phyloP scores from a whole-genome alignment of 1,140 invertebrate species.

The Venturia canescens region DNA sequence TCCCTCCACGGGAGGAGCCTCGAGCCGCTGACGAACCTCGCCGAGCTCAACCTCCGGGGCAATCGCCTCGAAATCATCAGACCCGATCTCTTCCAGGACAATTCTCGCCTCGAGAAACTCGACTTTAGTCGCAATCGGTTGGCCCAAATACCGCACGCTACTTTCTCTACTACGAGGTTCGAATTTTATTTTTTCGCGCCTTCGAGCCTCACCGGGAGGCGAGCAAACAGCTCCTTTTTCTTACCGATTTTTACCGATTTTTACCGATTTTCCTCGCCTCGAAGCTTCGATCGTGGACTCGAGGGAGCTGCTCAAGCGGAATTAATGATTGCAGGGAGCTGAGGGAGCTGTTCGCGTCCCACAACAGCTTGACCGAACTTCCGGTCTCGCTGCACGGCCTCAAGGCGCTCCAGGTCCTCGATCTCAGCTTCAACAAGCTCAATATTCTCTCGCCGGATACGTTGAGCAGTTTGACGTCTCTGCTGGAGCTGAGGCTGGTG shows the following conservation, averaged over 20 bases:
- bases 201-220: too few species aligned
- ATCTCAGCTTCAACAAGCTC: constrained; percentile 89
- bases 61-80: constrained; percentile 86
- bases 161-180: constrained; percentile 81
- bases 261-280: too few species aligned
- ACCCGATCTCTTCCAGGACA: constrained; percentile 82
- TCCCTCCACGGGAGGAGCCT: constrained; percentile 83
- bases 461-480: constrained; percentile 81
- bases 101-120: constrained; percentile 80
- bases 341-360: constrained; percentile 85
- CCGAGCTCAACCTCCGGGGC: constrained; percentile 84
- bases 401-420: constrained; percentile 82
- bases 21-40: constrained; percentile 74
- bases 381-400: constrained; percentile 84
- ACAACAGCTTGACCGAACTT: constrained; percentile 86
- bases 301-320: too few species aligned
- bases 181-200: constrained; percentile 13
- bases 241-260: too few species aligned
- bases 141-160: constrained; percentile 81
- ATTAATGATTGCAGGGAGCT: constrained; percentile 78
- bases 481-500: constrained; percentile 83
- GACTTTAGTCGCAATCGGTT: constrained; percentile 89
- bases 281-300: too few species aligned
- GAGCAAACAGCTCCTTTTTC: too few species aligned
- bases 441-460: constrained; percentile 82